phyloP scores from a whole-genome alignment of 2,888 invertebrate species.

The Carcina quercana region DNA sequence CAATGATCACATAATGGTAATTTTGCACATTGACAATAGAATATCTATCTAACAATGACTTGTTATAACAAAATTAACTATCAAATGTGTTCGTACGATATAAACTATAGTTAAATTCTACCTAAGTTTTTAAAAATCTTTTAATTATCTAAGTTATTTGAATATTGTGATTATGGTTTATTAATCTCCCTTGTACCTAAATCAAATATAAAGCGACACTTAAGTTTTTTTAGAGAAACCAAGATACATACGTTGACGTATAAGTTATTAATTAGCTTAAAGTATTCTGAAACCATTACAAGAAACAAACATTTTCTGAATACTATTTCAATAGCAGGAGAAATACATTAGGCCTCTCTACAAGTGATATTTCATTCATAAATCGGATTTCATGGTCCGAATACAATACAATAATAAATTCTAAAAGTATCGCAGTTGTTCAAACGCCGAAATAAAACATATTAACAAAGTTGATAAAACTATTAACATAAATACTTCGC shows the following conservation, averaged over 20 bases:
- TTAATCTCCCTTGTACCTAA: slow-evolving; percentile 62
- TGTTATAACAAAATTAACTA: slow-evolving; percentile 61
- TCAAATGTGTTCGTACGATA: slow-evolving; percentile 45
- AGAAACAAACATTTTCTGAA: too few species aligned
- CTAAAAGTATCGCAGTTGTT: too few species aligned
- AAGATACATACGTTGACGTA: too few species aligned
- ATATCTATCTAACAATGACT: slow-evolving; percentile 64
- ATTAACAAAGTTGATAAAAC: slow-evolving; percentile 49
- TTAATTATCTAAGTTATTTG: slow-evolving; percentile 32
- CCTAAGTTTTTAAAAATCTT: slow-evolving; percentile 46
- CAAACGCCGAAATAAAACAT: too few species aligned
- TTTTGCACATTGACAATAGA: slow-evolving; percentile 54
- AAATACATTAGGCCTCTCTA: too few species aligned
- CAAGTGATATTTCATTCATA: too few species aligned
- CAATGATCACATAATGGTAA: slow-evolving; percentile 54
- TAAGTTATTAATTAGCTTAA: too few species aligned
- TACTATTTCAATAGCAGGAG: too few species aligned
- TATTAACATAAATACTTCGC: slow-evolving; percentile 42
- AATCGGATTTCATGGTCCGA: too few species aligned
- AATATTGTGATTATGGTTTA: slow-evolving; percentile 49
- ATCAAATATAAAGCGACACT: slow-evolving; percentile 24
- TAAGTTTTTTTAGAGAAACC: too few species aligned
- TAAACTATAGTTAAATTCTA: slow-evolving; percentile 51
- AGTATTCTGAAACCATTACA: too few species aligned
- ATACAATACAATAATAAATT: too few species aligned